Evolutionary conservation across 1,140 invertebrate genomes (phyloP).

Genomic region (Leptonema lineaticorne): DNA sequence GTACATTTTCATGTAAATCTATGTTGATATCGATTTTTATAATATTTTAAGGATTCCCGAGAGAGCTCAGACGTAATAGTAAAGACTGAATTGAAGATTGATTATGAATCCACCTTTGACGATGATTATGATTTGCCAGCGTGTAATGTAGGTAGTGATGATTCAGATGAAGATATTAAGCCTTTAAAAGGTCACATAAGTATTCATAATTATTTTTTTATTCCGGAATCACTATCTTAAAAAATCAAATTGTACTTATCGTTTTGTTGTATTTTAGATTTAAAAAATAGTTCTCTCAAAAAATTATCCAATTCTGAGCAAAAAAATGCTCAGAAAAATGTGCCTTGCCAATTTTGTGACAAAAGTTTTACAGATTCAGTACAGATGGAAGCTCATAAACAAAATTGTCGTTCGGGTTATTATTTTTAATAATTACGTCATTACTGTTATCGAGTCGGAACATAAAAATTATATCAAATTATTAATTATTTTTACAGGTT

Average conservation of each 20-base stretch:
- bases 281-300: not conserved
- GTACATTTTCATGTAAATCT: not conserved
- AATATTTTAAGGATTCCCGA: no score
- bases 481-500: conserved; percentile 24
- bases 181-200: conserved; percentile 32
- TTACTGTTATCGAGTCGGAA: not conserved
- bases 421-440: conserved; percentile 1
- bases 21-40: no score
- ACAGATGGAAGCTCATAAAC: conserved; percentile 9
- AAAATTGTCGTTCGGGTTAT: conserved; percentile 24
- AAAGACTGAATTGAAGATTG: conserved; percentile 14
- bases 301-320: not conserved
- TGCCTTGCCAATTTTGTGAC: conserved; percentile 31
- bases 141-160: conserved; percentile 25
- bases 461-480: not conserved
- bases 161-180: conserved; percentile 38
- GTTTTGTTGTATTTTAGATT: conserved; percentile 6
- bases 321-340: not conserved
- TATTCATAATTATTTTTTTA: not conserved
- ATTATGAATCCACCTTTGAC: not conserved
- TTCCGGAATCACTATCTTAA: not conserved
- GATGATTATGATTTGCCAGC: not conserved
- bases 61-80: no score
- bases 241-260: not conserved
- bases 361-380: conserved; percentile 22